A percentile compares a stretch with the other conserved stretches of the same genome.
Conservation (phyloP, 2,888 invertebrate genomes). For the Epsilonema sp. region DNA sequence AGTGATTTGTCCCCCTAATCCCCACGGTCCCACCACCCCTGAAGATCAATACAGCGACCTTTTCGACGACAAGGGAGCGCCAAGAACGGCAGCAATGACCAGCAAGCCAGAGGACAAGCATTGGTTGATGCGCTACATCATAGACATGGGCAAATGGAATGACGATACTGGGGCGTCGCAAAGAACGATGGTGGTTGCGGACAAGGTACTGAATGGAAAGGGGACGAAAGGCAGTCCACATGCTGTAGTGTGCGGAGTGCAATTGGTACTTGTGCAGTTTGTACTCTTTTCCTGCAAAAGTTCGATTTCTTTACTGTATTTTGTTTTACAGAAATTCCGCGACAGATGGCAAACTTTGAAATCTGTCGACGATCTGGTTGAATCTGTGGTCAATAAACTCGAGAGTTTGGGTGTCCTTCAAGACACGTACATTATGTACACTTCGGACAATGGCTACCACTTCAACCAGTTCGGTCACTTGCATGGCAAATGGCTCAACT, state of each 20-base stretch:
- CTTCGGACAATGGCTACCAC: constrained; percentile 79
- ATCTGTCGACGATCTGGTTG: constrained; percentile 66
- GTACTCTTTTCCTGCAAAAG: no score
- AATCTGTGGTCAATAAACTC: constrained; percentile 42
- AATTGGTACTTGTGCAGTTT: no score
- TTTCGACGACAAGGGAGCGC: constrained; percentile 43
- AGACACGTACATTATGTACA: constrained; percentile 58
- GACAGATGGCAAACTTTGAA: constrained; percentile 50
- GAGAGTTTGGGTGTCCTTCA: constrained; percentile 42
- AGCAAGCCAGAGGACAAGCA: constrained; percentile 45
- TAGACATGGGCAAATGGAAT: neutral
- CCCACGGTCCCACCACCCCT: constrained; percentile 65
- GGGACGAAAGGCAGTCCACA: no score
- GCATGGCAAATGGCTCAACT: constrained; percentile 69
- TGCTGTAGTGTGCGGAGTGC: no score
- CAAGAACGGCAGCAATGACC: constrained; percentile 46
- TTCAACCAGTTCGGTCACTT: constrained; percentile 73
- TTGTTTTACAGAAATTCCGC: no score
- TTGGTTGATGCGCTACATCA: constrained; percentile 51
- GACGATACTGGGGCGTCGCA: no score
- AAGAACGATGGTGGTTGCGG: no score
- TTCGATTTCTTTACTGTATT: no score
- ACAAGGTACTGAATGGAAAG: no score
- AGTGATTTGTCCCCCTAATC: constrained; percentile 65
- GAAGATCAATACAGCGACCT: constrained; percentile 44